A percentile compares a stretch with the other conserved stretches of the same genome.
These are phyloP conservation scores for Cerceris rybyensis DNA, from an alignment of 2,888 invertebrate genomes.

Conservation along the genomic window DNA sequence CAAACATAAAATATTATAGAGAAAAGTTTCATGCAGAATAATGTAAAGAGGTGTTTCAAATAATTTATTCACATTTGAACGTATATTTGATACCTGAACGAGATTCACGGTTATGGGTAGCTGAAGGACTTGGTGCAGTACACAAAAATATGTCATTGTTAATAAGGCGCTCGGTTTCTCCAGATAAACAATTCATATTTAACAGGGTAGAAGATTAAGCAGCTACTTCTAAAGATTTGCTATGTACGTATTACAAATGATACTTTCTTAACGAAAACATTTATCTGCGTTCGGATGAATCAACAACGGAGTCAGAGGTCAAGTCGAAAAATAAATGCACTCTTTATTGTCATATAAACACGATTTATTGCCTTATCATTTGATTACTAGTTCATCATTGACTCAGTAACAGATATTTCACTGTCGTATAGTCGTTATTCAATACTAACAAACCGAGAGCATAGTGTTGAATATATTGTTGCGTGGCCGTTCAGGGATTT, in stretches of 20 bases:
- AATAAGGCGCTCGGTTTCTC: constrained; percentile 66
- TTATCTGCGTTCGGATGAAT: constrained; percentile 2
- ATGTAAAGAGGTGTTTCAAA: not conserved
- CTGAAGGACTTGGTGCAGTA: constrained; percentile 61
- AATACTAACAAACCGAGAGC: too few species aligned
- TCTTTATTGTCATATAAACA: too few species aligned
- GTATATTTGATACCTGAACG: constrained; percentile 51
- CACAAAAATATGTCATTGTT: constrained; percentile 68
- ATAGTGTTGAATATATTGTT: too few species aligned
- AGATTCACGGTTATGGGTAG: constrained; percentile 30
- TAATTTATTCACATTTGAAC: not conserved
- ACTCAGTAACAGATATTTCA: too few species aligned
- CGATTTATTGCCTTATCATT: too few species aligned
- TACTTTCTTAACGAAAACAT: constrained; percentile 4
- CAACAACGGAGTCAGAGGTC: too few species aligned
- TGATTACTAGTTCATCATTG: too few species aligned
- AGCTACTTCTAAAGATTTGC: constrained; percentile 11
- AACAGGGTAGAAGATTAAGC: constrained; percentile 1
- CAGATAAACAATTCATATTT: constrained; percentile 50
- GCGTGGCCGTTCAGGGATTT: too few species aligned
- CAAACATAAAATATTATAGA: not conserved
- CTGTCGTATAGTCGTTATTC: too few species aligned
- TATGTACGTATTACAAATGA: not conserved
- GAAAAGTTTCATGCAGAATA: not conserved
- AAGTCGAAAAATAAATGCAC: too few species aligned